Conservation (phyloP, 1,140 invertebrate species). For the Spodoptera litura region DNA sequence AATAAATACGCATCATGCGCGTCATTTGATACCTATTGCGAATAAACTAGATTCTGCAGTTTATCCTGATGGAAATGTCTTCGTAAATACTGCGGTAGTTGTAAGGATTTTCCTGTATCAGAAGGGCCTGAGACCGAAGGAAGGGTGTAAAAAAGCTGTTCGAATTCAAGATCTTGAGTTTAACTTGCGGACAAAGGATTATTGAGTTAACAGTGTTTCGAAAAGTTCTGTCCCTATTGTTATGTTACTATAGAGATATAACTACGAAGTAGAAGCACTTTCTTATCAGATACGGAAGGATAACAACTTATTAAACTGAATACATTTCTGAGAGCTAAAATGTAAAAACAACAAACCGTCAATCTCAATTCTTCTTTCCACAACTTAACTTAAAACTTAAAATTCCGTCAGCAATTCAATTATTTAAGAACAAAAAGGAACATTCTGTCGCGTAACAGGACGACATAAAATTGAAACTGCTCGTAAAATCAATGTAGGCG, state of each 20-base stretch:
- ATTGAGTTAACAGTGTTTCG: too few relatives aligned
- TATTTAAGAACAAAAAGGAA: constrained; percentile 29
- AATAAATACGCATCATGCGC: constrained; percentile 41
- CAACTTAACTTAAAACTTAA: background rate
- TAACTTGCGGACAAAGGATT: too few relatives aligned
- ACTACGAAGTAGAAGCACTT: too few relatives aligned
- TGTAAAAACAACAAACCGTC: background rate
- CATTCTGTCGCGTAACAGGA: constrained; percentile 25
- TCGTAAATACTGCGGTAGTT: background rate
- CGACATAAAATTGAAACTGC: constrained; percentile 21
- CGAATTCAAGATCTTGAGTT: too few relatives aligned
- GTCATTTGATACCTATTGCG: constrained; percentile 41
- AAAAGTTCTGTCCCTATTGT: too few relatives aligned
- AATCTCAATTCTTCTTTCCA: background rate
- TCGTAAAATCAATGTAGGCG: constrained; percentile 24
- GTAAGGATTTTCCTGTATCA: too few relatives aligned
- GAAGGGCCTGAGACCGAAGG: too few relatives aligned
- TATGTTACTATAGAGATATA: too few relatives aligned
- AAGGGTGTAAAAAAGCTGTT: too few relatives aligned
- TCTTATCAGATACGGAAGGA: too few relatives aligned
- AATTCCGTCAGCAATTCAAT: constrained; percentile 23
- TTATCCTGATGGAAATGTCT: constrained; percentile 20
- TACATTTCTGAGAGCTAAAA: too few relatives aligned
- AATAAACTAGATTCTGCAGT: constrained; percentile 38
- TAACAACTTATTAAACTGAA: too few relatives aligned